Conservation (phyloP, 2,888 invertebrate species). For the Helleia helle region DNA sequence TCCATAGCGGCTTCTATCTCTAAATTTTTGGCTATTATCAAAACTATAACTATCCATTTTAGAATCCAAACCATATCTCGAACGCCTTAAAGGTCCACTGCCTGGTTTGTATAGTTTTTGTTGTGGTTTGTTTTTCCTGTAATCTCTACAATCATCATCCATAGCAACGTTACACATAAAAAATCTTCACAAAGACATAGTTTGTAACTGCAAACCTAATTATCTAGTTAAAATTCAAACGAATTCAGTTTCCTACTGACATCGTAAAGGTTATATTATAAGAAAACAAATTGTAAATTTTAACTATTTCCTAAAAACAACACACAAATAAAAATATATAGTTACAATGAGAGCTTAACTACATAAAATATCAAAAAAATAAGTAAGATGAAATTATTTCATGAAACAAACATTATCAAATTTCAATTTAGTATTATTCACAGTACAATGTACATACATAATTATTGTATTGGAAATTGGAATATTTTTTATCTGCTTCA, state of each 20-base stretch:
- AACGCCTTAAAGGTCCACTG: slow-evolving; percentile 82
- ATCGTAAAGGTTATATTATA: slow-evolving; percentile 47
- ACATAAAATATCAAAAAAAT: neutral
- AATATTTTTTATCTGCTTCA: slow-evolving; percentile 1
- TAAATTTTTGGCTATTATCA: slow-evolving; percentile 40
- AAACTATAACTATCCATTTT: slow-evolving; percentile 65
- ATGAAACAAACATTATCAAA: slow-evolving; percentile 2
- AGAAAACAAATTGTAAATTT: slow-evolving; percentile 24
- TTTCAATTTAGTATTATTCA: slow-evolving; percentile 5
- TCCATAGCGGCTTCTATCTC: slow-evolving; percentile 47
- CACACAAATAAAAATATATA: neutral
- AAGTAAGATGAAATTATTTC: neutral
- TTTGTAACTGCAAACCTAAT: slow-evolving; percentile 21
- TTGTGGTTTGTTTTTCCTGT: slow-evolving; percentile 78
- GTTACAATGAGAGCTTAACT: neutral
- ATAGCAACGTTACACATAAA: slow-evolving; percentile 51
- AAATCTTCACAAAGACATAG: slow-evolving; percentile 35
- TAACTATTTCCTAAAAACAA: slow-evolving; percentile 13
- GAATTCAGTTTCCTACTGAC: slow-evolving; percentile 25
- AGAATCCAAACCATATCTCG: slow-evolving; percentile 73
- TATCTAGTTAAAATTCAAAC: slow-evolving; percentile 4
- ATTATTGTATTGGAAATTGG: slow-evolving; percentile 2
- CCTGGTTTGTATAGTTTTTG: slow-evolving; percentile 84
- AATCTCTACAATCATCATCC: slow-evolving; percentile 73
- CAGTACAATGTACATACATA: too few relatives aligned